These are phyloP conservation scores for Eunapius fragilis DNA, from an alignment of 37 sponge, comb jelly and placozoan genomes.

Conservation along the genomic window DNA sequence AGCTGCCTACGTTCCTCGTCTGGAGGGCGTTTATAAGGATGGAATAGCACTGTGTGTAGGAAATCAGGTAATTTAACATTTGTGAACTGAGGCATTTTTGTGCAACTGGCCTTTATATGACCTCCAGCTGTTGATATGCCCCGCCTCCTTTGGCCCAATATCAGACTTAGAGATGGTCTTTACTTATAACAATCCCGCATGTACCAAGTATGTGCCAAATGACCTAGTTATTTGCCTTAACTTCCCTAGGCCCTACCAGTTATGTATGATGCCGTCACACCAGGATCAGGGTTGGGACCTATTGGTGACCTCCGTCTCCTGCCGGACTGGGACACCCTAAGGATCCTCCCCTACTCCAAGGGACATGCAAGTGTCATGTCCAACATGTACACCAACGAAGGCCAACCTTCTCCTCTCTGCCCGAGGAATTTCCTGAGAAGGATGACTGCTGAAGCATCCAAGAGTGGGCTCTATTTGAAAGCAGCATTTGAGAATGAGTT, in stretches of 20 bases:
- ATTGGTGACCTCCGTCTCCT: constrained; percentile 39
- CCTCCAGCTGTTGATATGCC: too few species aligned
- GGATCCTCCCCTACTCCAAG: constrained; percentile 24
- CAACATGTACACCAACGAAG: constrained; percentile 34
- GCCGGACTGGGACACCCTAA: constrained; percentile 36
- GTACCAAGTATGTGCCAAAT: neutral
- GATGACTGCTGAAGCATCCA: constrained; percentile 18
- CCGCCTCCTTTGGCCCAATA: neutral
- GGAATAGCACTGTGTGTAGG: constrained; percentile 21
- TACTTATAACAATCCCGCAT: too few species aligned
- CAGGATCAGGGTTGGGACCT: constrained; percentile 14
- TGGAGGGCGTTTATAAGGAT: neutral
- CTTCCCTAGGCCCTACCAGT: constrained; percentile 22
- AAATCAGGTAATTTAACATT: constrained; percentile 1
- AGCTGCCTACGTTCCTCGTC: constrained; percentile 3
- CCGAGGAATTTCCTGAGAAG: constrained; percentile 28
- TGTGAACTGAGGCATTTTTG: neutral
- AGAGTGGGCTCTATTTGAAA: constrained; percentile 13
- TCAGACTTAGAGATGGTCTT: neutral
- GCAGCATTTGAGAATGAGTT: constrained; percentile 57
- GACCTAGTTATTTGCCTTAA: neutral
- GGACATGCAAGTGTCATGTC: constrained; percentile 2
- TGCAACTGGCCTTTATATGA: neutral
- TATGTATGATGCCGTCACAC: constrained; percentile 19
- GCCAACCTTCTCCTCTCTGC: constrained; percentile 32